Percentiles rank a stretch among this genome's conserved stretches.
Evolutionary conservation across 2,888 invertebrate species (phyloP).

Genomic region (Tupiocoris notatus): DNA sequence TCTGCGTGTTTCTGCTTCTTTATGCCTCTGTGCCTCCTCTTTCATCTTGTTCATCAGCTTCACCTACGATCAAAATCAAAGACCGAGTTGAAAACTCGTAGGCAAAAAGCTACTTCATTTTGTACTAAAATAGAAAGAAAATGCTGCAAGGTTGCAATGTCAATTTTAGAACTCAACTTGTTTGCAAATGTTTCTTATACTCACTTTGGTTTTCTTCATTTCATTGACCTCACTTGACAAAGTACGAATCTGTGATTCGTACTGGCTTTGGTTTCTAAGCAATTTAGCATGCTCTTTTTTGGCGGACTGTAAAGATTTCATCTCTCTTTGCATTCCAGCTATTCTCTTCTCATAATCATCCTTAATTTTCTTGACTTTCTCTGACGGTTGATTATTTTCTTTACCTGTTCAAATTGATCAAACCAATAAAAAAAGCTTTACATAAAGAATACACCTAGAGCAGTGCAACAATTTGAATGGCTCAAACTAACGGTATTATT

Average conservation of each 20-base stretch:
- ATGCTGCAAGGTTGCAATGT: too few relatives aligned
- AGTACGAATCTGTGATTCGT: slow-evolving; percentile 70
- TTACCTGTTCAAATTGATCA: slow-evolving; percentile 40
- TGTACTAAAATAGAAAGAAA: too few relatives aligned
- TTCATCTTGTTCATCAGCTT: slow-evolving; percentile 89
- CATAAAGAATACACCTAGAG: not conserved
- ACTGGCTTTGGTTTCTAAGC: slow-evolving; percentile 74
- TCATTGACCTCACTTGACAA: slow-evolving; percentile 73
- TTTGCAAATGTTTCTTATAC: too few relatives aligned
- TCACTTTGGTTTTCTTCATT: slow-evolving; percentile 79
- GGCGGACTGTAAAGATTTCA: slow-evolving; percentile 79
- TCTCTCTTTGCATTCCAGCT: slow-evolving; percentile 77
- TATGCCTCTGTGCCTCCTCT: slow-evolving; percentile 82
- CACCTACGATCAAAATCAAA: slow-evolving; percentile 57
- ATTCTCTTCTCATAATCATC: slow-evolving; percentile 89
- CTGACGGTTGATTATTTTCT: slow-evolving; percentile 52
- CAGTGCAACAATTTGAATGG: too few relatives aligned
- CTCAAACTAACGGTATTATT: too few relatives aligned
- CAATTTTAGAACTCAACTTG: too few relatives aligned
- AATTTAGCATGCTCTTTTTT: slow-evolving; percentile 86
- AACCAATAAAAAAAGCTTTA: not conserved
- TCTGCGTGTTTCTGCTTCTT: slow-evolving; percentile 74
- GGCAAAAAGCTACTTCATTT: too few relatives aligned
- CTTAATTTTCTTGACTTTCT: slow-evolving; percentile 69
- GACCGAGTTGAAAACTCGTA: not conserved